phyloP scores from a whole-genome alignment of 2,797 vertebrate species.

The Miichthys miiuy region DNA sequence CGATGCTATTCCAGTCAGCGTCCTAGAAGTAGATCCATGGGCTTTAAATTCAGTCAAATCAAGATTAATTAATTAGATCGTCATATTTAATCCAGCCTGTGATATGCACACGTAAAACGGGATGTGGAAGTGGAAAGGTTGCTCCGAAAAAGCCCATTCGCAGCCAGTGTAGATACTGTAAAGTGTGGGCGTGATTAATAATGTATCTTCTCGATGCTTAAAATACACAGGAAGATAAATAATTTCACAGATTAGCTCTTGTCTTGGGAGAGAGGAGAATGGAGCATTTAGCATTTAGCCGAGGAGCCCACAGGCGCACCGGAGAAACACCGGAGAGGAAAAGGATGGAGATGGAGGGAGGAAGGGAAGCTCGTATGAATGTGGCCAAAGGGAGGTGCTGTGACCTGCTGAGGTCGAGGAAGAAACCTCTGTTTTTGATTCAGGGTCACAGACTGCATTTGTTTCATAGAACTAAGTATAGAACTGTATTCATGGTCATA shows the following conservation, averaged over 20 bases:
- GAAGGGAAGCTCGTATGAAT: background rate
- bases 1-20: conserved; percentile 16
- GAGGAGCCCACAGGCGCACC: conserved; percentile 72
- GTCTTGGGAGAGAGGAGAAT: conserved; percentile 75
- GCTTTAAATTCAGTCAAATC: conserved; percentile 54
- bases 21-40: conserved; percentile 20
- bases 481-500: background rate
- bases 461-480: background rate
- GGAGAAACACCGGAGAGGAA: conserved; percentile 36
- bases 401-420: conserved; percentile 42
- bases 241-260: conserved; percentile 80
- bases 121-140: conserved; percentile 27
- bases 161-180: conserved; percentile 47
- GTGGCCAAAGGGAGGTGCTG: conserved; percentile 63
- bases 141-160: conserved; percentile 25
- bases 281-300: conserved; percentile 67
- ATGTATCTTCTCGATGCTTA: conserved; percentile 73
- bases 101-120: conserved; percentile 28
- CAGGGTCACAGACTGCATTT: background rate
- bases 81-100: conserved; percentile 46
- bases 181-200: conserved; percentile 69
- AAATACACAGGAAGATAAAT: conserved; percentile 83
- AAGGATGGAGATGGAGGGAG: conserved; percentile 31
- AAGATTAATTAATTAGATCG: conserved; percentile 37
- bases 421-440: conserved; percentile 15